phyloP scores from a whole-genome alignment of 1,140 invertebrate species.

The Papilio polyxenes region DNA sequence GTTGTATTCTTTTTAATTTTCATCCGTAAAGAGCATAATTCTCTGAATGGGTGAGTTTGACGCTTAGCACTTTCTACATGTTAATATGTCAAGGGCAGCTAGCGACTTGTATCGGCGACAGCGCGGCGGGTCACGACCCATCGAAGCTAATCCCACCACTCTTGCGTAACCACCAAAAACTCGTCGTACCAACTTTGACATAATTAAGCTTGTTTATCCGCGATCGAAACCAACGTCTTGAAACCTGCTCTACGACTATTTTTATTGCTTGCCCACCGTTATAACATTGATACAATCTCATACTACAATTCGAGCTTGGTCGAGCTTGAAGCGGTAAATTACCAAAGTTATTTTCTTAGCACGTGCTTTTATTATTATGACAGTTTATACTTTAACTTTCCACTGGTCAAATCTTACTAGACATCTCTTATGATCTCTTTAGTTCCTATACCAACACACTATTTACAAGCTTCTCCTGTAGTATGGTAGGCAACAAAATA shows the following conservation, averaged over 20 bases:
- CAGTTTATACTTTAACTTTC: not conserved
- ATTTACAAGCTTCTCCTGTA: not conserved
- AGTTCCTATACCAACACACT: not conserved
- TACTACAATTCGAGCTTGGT: slow-evolving; percentile 58
- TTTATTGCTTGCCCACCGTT: slow-evolving; percentile 15
- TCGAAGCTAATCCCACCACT: slow-evolving; percentile 54
- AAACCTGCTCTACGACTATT: slow-evolving; percentile 34
- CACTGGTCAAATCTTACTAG: not conserved
- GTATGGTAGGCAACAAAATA: not conserved
- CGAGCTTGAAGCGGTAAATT: slow-evolving; percentile 69
- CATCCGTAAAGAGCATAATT: slow-evolving; percentile 37
- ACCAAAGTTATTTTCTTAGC: slow-evolving; percentile 53
- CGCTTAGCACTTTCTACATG: slow-evolving; percentile 68
- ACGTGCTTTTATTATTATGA: slow-evolving; percentile 38
- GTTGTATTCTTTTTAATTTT: slow-evolving; percentile 27
- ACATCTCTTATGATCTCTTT: not conserved
- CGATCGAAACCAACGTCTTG: slow-evolving; percentile 17
- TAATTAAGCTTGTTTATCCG: slow-evolving; percentile 29
- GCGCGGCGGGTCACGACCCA: slow-evolving; percentile 56
- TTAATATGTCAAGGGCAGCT: slow-evolving; percentile 71
- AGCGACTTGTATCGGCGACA: slow-evolving; percentile 49
- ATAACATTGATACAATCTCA: slow-evolving; percentile 48
- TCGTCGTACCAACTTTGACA: slow-evolving; percentile 17
- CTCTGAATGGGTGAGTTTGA: slow-evolving; percentile 52
- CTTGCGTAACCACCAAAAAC: slow-evolving; percentile 52